These are phyloP conservation scores for Clarias pachynema DNA, from an alignment of 2,797 vertebrate species.

Conservation along the genomic window DNA sequence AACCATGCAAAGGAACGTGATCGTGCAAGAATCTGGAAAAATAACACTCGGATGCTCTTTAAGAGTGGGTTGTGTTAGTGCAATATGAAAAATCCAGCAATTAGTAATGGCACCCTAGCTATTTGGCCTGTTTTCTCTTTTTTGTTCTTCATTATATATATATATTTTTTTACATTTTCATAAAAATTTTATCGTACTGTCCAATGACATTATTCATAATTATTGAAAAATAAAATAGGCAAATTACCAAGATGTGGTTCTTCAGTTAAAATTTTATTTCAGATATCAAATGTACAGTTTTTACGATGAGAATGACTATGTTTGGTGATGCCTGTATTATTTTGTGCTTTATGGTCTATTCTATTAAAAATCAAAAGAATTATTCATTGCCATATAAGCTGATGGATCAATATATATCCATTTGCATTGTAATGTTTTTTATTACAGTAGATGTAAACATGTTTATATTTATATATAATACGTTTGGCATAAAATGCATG, in stretches of 20 bases:
- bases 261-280: constrained; percentile 43
- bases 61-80: constrained; percentile 49
- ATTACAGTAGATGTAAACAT: constrained; percentile 4
- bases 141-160: too few species aligned
- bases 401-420: neutral
- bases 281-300: constrained; percentile 31
- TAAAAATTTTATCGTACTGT: neutral
- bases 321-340: neutral
- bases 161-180: neutral
- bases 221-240: constrained; percentile 26
- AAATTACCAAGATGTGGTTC: constrained; percentile 35
- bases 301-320: constrained; percentile 12
- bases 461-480: constrained; percentile 18
- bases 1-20: constrained; percentile 57
- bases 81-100: constrained; percentile 35
- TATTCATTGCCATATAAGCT: neutral
- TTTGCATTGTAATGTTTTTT: constrained; percentile 6
- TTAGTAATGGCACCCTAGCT: constrained; percentile 20
- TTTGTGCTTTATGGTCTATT: constrained; percentile 5
- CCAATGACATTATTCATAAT: neutral
- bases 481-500: constrained; percentile 47
- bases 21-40: constrained; percentile 48
- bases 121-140: neutral
- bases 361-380: neutral
- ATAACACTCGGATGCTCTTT: constrained; percentile 43